A percentile compares a stretch with the other conserved stretches of the same genome.
Evolutionary conservation across 1,140 invertebrate genomes (phyloP).

Genomic region (Sitodiplosis mosellana): DNA sequence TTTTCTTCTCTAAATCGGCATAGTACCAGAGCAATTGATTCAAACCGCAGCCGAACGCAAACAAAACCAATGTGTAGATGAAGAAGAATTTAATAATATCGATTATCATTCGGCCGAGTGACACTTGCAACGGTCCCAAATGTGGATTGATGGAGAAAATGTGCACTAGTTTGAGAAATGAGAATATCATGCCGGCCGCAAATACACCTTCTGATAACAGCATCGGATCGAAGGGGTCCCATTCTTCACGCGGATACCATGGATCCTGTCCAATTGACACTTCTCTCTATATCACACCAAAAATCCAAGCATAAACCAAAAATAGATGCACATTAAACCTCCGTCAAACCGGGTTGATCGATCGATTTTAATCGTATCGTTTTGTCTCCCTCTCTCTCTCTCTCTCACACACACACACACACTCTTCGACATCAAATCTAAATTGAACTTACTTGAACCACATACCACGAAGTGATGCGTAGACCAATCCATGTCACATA

Average conservation of each 20-base stretch:
- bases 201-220: constrained; percentile 84
- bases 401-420: too few relatives aligned
- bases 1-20: constrained; percentile 67
- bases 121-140: constrained; percentile 64
- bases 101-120: constrained; percentile 77
- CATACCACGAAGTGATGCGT: constrained; percentile 50
- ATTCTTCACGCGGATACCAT: constrained; percentile 67
- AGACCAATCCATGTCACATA: constrained; percentile 83
- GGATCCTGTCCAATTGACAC: constrained; percentile 49
- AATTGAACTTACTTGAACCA: constrained; percentile 44
- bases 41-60: constrained; percentile 79
- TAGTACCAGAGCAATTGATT: constrained; percentile 94
- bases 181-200: constrained; percentile 89
- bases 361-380: too few relatives aligned
- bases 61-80: constrained; percentile 74
- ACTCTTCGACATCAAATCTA: too few relatives aligned
- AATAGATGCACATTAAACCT: too few relatives aligned
- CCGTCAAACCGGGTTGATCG: too few relatives aligned
- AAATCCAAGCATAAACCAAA: not conserved
- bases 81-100: constrained; percentile 90
- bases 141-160: constrained; percentile 93
- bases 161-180: constrained; percentile 82
- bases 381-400: too few relatives aligned
- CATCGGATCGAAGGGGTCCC: constrained; percentile 89
- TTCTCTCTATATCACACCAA: constrained; percentile 37